Base-by-base conservation (phyloP, 2,797 vertebrate genomes). In the Nasua narica region DNA sequence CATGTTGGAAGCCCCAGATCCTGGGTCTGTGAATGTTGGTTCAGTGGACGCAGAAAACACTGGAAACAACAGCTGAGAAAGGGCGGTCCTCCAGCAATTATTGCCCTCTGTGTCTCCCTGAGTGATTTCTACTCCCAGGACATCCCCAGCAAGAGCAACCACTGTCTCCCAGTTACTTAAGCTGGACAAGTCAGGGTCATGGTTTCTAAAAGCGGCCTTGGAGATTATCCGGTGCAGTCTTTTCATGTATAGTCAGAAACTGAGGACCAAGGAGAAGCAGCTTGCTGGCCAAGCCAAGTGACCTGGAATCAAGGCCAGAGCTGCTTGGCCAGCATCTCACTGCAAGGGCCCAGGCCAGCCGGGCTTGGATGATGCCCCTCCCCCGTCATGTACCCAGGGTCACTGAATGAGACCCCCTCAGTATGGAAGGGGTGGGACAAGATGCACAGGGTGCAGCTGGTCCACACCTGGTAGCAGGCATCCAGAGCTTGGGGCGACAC, bases 361-460 rank as follows among this genome's bases (percentile, higher is more conserved):
- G 52, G 54, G 52, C 65, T 32, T 46, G 10, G 2, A 50, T 27
- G 19, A 77, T 21, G 13, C n/a, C 32, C 32, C 11, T 48, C 27
- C 7, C 29, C 29, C 5, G 9, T 12, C 7, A 37, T 2, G 14
- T 23, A 4, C 13, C 10, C n/a, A 43, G 48, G 43, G 16, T 37
- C 54, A 16, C 25, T 12, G 50, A 67, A 46, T 23, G 2, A 7
- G 2, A 35, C 0, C 8, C 10, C 21, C 23, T 87, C 1, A 1
- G 25, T 50, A 43, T 1, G 29, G 8, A 70, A 58, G 3, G 18
- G 19, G 29, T 56, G 11, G 3, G 0, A 2, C 12, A 9, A 74
- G 25, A 40, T 27, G 7, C 12, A 0, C 9, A n/a, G 9, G 19
- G 13, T 16, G 1, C 4, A 9, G 29, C 40, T 46, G 9, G 12